These are phyloP conservation scores for Bactericera cockerelli DNA, from an alignment of 1,140 invertebrate species.

Conservation along the genomic window DNA sequence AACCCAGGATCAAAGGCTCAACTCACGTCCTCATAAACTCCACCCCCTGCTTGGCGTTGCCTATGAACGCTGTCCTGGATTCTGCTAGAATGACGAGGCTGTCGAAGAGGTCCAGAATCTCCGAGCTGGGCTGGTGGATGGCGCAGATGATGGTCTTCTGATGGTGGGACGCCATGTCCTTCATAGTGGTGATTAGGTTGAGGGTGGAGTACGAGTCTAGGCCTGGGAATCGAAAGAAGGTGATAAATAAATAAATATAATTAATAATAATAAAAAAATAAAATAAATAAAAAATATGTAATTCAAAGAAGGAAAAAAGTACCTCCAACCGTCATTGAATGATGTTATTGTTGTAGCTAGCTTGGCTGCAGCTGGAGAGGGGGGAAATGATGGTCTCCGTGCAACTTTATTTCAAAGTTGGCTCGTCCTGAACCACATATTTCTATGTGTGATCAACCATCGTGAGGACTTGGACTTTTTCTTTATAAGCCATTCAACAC, in stretches of 20 bases:
- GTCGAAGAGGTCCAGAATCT: slow-evolving; percentile 77
- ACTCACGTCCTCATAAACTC: slow-evolving; percentile 48
- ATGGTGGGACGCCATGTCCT: slow-evolving; percentile 37
- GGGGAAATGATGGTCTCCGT: too few species aligned
- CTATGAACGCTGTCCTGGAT: slow-evolving; percentile 76
- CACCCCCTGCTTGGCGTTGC: slow-evolving; percentile 51
- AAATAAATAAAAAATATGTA: too few species aligned
- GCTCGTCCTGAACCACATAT: too few species aligned
- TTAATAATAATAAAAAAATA: slow-evolving; percentile 71
- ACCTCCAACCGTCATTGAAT: too few species aligned
- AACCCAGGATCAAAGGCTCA: too few species aligned
- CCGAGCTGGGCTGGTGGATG: slow-evolving; percentile 90
- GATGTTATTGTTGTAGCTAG: too few species aligned
- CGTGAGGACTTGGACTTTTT: too few species aligned
- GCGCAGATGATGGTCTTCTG: slow-evolving; percentile 84
- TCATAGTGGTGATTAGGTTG: slow-evolving; percentile 60
- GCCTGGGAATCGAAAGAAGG: slow-evolving; percentile 87
- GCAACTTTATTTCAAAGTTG: too few species aligned
- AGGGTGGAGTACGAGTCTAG: slow-evolving; percentile 85
- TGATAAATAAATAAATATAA: slow-evolving; percentile 79
- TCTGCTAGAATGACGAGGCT: slow-evolving; percentile 73
- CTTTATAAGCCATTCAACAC: too few species aligned
- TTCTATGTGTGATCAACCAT: too few species aligned
- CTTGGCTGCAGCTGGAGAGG: too few species aligned
- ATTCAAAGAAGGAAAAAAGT: too few species aligned